Evolutionary conservation across 2,888 invertebrate species (phyloP), one percentile per base, ranked within the genome.

Genomic region (Gryllus longicercus): DNA sequence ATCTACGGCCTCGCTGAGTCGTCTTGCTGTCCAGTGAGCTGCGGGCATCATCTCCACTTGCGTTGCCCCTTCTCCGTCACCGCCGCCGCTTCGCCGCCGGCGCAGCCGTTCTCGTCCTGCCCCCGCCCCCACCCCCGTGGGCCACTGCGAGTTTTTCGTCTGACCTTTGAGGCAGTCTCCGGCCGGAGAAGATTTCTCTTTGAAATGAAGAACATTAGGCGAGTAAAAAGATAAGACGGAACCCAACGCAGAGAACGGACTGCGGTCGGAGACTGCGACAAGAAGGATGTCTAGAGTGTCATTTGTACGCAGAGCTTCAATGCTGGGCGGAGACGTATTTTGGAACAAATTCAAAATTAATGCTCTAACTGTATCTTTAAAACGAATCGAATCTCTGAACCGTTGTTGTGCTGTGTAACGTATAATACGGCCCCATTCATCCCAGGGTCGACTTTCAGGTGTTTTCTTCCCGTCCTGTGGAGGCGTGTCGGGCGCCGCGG

Each of bases 361-460:
- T 63, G 63, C 63, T n/a, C 63, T 63, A 12, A 63, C 63, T 63
- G 63, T 63, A 63, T 63, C 63, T 63, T 14, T 63, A n/a, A 63
- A n/a, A 63, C 63, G 63, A 63, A 63, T 63, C 63, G n/a, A 63
- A 63, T 63, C 63, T n/a, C 16, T 63, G 63, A 63, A 63, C 63
- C 63, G 63, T 63, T 63, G 63, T 63, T 63, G 63, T 63, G 63
- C 12, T 63, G 63, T 63, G 63, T n/a, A n/a, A 18, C 63, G 63
- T n/a, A 63, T 63, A 63, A 63, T 63, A n/a, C 63, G 63, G n/a
- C 63, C 63, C 63, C 63, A 63, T 63, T 63, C 63, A 63, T 63
- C 63, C 63, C 14, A n/a, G 63, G 63, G 63, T 38, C 38, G 38
- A 5, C 8, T 38, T 38, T 38, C 38, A 38, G 38, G 38, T 38